Conservation (phyloP, 2,888 invertebrate species). For the Stratiomys singularior region DNA sequence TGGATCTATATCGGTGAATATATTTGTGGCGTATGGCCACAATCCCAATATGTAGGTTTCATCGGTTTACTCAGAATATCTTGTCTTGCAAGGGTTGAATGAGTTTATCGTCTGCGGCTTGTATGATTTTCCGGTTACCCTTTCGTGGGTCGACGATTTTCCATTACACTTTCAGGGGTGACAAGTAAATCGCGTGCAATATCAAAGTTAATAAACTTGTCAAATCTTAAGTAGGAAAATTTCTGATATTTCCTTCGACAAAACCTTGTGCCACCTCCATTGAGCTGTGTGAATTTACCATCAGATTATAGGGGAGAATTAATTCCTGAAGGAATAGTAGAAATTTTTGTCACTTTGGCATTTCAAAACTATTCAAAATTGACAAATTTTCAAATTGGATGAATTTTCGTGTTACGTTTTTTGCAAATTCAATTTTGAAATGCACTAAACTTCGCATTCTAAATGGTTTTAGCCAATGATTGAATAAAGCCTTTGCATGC, state of each 20-base stretch:
- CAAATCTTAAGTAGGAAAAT: constrained; percentile 51
- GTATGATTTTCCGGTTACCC: constrained; percentile 42
- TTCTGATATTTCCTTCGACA: constrained; percentile 48
- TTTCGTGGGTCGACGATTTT: constrained; percentile 1
- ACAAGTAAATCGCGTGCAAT: constrained; percentile 53
- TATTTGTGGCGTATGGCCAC: constrained; percentile 33
- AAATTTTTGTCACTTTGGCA: too few species aligned
- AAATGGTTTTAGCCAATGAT: too few species aligned
- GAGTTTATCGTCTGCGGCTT: constrained; percentile 43
- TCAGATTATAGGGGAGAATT: too few species aligned
- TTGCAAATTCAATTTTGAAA: too few species aligned
- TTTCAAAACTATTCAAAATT: too few species aligned
- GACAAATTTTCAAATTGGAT: too few species aligned
- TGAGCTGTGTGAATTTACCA: neutral
- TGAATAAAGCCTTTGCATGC: too few species aligned
- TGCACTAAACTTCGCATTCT: too few species aligned
- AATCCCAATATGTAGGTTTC: constrained; percentile 42
- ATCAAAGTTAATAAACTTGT: constrained; percentile 54
- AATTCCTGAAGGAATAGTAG: too few species aligned
- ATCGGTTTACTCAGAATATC: constrained; percentile 1
- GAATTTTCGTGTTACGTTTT: too few species aligned
- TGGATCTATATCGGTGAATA: neutral
- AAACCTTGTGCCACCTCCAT: neutral
- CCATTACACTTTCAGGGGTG: constrained; percentile 25
- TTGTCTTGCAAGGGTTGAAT: constrained; percentile 38